Evolutionary conservation across 1,140 invertebrate genomes (phyloP).

Genomic region (Apocrypta bakeri): DNA sequence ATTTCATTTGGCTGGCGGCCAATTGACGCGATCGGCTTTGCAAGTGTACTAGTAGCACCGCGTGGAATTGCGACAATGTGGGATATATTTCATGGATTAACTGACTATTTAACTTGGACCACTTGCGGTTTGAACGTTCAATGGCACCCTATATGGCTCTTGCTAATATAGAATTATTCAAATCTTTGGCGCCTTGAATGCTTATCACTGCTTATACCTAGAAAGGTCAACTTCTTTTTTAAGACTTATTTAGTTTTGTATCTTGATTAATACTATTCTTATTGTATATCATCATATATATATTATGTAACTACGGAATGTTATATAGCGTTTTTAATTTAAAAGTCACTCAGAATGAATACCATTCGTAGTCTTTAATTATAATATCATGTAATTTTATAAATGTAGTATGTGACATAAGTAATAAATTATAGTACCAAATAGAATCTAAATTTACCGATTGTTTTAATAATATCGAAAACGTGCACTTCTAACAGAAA

Average conservation of each 20-base stretch:
- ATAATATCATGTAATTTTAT: too few relatives aligned
- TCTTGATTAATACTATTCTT: too few relatives aligned
- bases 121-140: constrained; percentile 69
- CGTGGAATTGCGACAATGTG: constrained; percentile 55
- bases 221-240: background rate
- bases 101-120: constrained; percentile 65
- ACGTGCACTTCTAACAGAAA: too few relatives aligned
- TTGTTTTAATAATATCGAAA: too few relatives aligned
- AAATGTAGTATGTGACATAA: too few relatives aligned
- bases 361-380: too few relatives aligned
- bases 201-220: background rate
- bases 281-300: too few relatives aligned
- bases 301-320: too few relatives aligned
- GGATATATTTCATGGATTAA: constrained; percentile 67
- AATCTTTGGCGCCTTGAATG: background rate
- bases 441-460: too few relatives aligned
- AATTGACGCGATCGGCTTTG: constrained; percentile 68
- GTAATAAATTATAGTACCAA: too few relatives aligned
- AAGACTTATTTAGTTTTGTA: background rate
- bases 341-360: too few relatives aligned
- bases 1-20: constrained; percentile 71
- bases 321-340: too few relatives aligned
- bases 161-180: background rate
- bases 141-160: constrained; percentile 8
- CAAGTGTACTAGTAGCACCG: background rate